Conservation (phyloP, 2,888 invertebrate genomes). For the Lottia scabra region DNA sequence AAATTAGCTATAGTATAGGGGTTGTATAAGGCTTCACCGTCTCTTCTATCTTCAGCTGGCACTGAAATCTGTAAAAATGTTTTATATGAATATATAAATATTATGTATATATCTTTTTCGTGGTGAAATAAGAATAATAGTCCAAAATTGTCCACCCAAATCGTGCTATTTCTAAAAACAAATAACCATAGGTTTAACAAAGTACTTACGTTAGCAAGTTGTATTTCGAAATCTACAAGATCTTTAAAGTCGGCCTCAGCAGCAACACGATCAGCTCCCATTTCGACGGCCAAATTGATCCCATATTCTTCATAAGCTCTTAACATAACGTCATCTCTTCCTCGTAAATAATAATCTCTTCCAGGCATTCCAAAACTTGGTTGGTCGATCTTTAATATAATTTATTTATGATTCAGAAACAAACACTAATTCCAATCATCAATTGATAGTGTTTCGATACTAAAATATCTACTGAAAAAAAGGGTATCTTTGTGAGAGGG, state of each 20-base stretch:
- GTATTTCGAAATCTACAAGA: slow-evolving; percentile 88
- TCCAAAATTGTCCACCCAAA: no score
- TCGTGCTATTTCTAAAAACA: background rate
- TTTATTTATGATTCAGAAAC: no score
- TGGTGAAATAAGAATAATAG: no score
- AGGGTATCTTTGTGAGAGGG: no score
- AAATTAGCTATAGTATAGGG: slow-evolving; percentile 83
- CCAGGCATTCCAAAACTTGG: slow-evolving; percentile 82
- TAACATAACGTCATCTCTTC: slow-evolving; percentile 73
- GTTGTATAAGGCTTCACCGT: slow-evolving; percentile 90
- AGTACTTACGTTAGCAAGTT: slow-evolving; percentile 85
- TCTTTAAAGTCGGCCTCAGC: slow-evolving; percentile 80
- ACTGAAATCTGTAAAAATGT: slow-evolving; percentile 76
- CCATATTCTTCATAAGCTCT: slow-evolving; percentile 89
- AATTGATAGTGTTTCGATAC: no score
- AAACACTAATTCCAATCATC: no score
- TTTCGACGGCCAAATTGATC: slow-evolving; percentile 82
- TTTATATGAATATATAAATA: no score
- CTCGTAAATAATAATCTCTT: slow-evolving; percentile 82
- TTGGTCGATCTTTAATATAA: slow-evolving; percentile 81
- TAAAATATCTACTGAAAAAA: no score
- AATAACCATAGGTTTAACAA: no score
- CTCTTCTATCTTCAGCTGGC: slow-evolving; percentile 82
- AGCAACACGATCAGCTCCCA: slow-evolving; percentile 80
- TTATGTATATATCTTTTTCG: no score